Evolutionary conservation across 2,797 vertebrate genomes (phyloP), one percentile per base, ranked within the genome.

Genomic region (Clarias platycephalus): DNA sequence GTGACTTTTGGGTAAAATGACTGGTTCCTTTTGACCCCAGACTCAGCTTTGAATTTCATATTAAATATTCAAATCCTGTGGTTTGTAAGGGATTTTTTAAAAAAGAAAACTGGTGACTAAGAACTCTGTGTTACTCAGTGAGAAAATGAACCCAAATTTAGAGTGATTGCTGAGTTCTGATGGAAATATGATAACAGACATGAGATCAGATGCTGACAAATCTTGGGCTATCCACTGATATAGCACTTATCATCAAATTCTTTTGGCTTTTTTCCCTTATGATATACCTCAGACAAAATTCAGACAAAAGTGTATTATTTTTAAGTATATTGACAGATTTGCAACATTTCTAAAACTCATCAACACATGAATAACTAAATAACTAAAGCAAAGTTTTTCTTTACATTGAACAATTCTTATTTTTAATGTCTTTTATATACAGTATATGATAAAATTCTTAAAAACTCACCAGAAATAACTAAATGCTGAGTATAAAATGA

Each of bases 21-120:
- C 53, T 81, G 49, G 28, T 81, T 74, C 49, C 24, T 67, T 80
- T 68, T 3, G 26, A 24, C 37, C 55, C 12, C 62, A 40, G 66
- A 5, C 12, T 57, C 44, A 58, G 49, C 24, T 22, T 58, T 49
- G 37, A 68, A 15, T 68, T 70, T 7, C 24, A 53, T 34, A 72
- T 80, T 53, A 85, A 57, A 71, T 81, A 82, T 85, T 85, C 24
- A 83, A 83, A 87, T 72, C 16, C 80, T 83, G 85, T 80, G 87
- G 83, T 82, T 72, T 68, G 67, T 71, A 84, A 31, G 12, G 80
- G 34, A 67, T 22, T 58, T 28, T 2, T 13, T 24, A 26, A 15
- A 80, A 85, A 87, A 84, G 86, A 87, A 88, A 89, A 84, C 62
- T 87, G 78, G 81, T 89, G 87, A 88, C 84, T 88, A 86, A 87